Base-by-base conservation (phyloP, 2,797 vertebrate species). In the Vultur gryphus region DNA sequence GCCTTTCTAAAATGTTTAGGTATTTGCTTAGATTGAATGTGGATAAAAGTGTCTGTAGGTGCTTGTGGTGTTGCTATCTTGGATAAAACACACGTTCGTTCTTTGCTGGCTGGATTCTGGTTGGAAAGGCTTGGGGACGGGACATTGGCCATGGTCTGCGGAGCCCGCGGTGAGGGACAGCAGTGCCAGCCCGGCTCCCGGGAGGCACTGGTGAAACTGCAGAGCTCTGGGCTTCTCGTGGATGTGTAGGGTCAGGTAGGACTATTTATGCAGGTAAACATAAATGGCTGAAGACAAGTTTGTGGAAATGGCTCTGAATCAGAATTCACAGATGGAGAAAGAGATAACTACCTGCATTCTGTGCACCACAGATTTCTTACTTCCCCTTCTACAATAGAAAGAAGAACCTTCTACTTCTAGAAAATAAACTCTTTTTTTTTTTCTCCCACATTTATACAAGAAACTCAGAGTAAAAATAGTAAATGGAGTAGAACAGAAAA, bases 401-500 rank as follows among this genome's bases (percentile, higher is more conserved):
- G 37, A 37, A 37, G 37, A 37, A 37, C 37, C 37, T 37, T 37
- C 37, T 37, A 37, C 37, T 37, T 37, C 33, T 48, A 66, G 48
- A 37, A 85, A 83, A 51, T 35, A 48, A 89, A 21, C 21, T 23
- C 4, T 11, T 16, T 21, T 28, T 16, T 14, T 13, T n/a, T 28
- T 39, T 33, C 41, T 43, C 44, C 71, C 41, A 18, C 16, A 3
- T 58, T 80, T 84, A 37, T 5, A 19, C 41, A 43, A 71, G 41
- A 57, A 94, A 64, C 64, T 79, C 24, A 3, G 51, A 52, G 25
- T 69, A 41, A 41, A 82, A 89, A 70, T 16, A 67, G 33, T 23
- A 90, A 93, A 88, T 76, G 76, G 67, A 81, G 57, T 17, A 81
- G 91, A 87, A 71, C 79, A 59, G 71, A 35, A 55, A 89, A 86